Conservation (phyloP, 2,888 invertebrate species). For the Heliconius ethilla region DNA sequence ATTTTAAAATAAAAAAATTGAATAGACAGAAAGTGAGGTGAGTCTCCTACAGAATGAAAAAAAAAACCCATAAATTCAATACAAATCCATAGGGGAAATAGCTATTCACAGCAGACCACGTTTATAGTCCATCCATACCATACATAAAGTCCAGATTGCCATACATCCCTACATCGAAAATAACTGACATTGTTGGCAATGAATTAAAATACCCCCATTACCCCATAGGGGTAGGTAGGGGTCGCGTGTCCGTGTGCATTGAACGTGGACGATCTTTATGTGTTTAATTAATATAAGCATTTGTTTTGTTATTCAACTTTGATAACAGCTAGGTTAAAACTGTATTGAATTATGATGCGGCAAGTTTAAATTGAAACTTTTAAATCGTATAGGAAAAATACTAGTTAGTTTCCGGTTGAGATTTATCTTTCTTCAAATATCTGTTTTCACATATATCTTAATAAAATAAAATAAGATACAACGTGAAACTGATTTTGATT, state of each 20-base stretch:
- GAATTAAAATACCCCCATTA: constrained; percentile 40
- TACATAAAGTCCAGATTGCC: constrained; percentile 25
- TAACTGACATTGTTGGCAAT: constrained; percentile 33
- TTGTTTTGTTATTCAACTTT: constrained; percentile 47
- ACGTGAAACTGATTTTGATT: too few relatives aligned
- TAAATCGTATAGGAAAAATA: neutral
- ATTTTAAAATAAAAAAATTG: too few relatives aligned
- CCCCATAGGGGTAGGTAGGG: constrained; percentile 4
- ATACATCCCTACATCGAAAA: constrained; percentile 21
- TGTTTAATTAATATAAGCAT: constrained; percentile 61
- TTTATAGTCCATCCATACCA: constrained; percentile 6
- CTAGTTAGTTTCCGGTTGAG: neutral
- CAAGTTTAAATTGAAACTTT: constrained; percentile 1
- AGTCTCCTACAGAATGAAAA: neutral
- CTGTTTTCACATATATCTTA: too few relatives aligned
- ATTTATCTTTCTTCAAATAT: too few relatives aligned
- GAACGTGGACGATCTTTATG: constrained; percentile 58
- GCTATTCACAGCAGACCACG: constrained; percentile 23
- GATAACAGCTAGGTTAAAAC: constrained; percentile 24
- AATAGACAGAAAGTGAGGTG: too few relatives aligned
- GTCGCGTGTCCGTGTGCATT: constrained; percentile 52
- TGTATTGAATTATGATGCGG: constrained; percentile 4
- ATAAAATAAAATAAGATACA: too few relatives aligned
- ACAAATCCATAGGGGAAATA: constrained; percentile 24
- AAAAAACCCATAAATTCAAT: constrained; percentile 19